phyloP scores from a whole-genome alignment of 2,797 vertebrate species.

The Emys orbicularis region DNA sequence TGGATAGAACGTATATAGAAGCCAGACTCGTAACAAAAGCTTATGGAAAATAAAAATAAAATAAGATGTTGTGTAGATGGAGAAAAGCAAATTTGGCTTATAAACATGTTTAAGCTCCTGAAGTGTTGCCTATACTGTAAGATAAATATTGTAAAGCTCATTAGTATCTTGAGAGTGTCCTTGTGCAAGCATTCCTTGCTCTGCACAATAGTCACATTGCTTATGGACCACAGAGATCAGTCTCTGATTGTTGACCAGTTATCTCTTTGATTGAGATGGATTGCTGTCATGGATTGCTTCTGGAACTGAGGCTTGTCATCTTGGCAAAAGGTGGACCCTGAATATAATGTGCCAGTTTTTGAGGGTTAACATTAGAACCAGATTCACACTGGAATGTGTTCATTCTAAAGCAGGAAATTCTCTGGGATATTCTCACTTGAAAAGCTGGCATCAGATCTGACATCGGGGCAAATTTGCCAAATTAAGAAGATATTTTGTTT shows the following conservation, averaged over 20 bases:
- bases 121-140: accelerated
- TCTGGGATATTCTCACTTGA: not conserved
- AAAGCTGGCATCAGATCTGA: not conserved
- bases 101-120: not conserved
- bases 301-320: not conserved
- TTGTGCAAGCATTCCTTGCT: not conserved
- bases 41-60: not conserved
- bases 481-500: accelerated
- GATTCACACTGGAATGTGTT: not conserved
- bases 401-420: not conserved
- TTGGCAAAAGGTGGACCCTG: not conserved
- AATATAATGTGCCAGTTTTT: not conserved
- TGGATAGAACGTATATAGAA: not conserved
- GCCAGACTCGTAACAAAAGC: not conserved
- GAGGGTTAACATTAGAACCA: not conserved
- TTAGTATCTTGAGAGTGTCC: not conserved
- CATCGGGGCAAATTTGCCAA: accelerated
- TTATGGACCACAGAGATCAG: not conserved
- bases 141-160: not conserved
- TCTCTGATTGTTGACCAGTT: not conserved
- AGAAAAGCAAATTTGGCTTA: not conserved
- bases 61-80: not conserved
- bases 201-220: not conserved
- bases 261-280: not conserved
- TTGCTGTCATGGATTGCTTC: not conserved